phyloP scores from a whole-genome alignment of 2,888 invertebrate genomes.

The Bombyx huttoni region DNA sequence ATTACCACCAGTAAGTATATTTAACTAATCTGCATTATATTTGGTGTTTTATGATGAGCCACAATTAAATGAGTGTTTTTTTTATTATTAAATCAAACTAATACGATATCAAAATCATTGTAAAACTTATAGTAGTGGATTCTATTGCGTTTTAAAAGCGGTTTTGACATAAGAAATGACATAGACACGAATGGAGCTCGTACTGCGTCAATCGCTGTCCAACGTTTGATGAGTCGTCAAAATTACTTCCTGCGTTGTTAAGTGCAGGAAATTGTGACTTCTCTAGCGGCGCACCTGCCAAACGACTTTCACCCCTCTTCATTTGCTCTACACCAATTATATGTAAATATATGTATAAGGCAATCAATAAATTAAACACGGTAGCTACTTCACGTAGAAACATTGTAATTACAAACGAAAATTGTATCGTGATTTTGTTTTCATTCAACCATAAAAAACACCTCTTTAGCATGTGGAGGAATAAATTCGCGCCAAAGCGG shows the following conservation, averaged over 20 bases:
- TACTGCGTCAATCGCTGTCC: slow-evolving; percentile 49
- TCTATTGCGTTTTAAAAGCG: background rate
- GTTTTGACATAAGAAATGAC: slow-evolving; percentile 31
- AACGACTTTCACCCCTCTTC: slow-evolving; percentile 28
- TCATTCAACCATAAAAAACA: slow-evolving; percentile 29
- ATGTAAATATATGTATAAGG: background rate
- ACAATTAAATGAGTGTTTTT: too few relatives aligned
- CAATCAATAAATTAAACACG: too few relatives aligned
- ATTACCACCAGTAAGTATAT: too few relatives aligned
- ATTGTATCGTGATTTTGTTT: slow-evolving; percentile 5
- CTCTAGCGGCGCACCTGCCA: slow-evolving; percentile 59
- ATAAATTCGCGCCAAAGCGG: slow-evolving; percentile 53
- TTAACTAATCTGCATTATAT: too few relatives aligned
- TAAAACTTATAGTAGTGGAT: too few relatives aligned
- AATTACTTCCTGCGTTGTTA: slow-evolving; percentile 69
- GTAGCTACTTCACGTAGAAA: too few relatives aligned
- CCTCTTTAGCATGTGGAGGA: slow-evolving; percentile 31
- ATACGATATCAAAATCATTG: too few relatives aligned
- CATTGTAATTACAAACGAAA: background rate
- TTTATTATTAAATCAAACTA: too few relatives aligned
- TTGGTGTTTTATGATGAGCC: too few relatives aligned
- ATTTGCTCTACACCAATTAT: slow-evolving; percentile 2
- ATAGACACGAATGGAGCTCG: slow-evolving; percentile 33
- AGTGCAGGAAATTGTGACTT: slow-evolving; percentile 72
- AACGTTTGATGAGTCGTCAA: slow-evolving; percentile 69